These are phyloP conservation scores for Mastacembelus armatus DNA, from an alignment of 2,797 vertebrate species.

Conservation along the genomic window DNA sequence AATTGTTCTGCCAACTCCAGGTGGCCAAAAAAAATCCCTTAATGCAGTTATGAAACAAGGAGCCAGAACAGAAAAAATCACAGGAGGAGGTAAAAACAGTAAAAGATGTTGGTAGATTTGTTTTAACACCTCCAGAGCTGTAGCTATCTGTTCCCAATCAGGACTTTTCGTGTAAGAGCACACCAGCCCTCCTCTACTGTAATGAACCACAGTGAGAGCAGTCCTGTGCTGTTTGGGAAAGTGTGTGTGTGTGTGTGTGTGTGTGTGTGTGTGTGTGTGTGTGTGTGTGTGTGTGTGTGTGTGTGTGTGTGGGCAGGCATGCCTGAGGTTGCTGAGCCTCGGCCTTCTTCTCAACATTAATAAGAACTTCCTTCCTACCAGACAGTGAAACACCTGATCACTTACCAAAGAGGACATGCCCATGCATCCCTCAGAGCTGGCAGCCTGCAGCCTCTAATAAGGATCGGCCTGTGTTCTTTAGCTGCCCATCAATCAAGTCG, in stretches of 20 bases:
- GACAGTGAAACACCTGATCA: conserved; percentile 84
- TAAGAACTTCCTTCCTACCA: conserved; percentile 86
- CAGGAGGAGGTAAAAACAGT: conserved; percentile 23
- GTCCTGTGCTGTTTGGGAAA: conserved; percentile 54
- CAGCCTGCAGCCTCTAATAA: conserved; percentile 70
- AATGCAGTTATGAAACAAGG: conserved; percentile 13
- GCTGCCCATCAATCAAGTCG: conserved; percentile 75
- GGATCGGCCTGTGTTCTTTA: conserved; percentile 68
- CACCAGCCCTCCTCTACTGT: conserved; percentile 55
- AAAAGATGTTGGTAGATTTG: conserved; percentile 59
- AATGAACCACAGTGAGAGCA: conserved; percentile 68
- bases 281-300: conserved; percentile 39
- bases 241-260: too few relatives aligned
- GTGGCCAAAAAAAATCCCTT: not conserved
- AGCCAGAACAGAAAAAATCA: conserved; percentile 3
- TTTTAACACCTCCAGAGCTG: conserved; percentile 69
- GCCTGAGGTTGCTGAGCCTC: conserved; percentile 81
- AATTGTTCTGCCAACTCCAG: not conserved
- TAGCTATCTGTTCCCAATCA: conserved; percentile 71
- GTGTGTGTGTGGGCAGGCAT: conserved; percentile 75
- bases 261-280: conserved; percentile 36
- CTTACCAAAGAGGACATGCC: conserved; percentile 78
- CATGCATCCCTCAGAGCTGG: conserved; percentile 78
- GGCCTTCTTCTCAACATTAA: conserved; percentile 79
- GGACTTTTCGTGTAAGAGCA: conserved; percentile 64